Evolutionary conservation across 2,113 vertebrate genomes (phyloP).

Genomic region (Microcebus lehilahytsara): DNA sequence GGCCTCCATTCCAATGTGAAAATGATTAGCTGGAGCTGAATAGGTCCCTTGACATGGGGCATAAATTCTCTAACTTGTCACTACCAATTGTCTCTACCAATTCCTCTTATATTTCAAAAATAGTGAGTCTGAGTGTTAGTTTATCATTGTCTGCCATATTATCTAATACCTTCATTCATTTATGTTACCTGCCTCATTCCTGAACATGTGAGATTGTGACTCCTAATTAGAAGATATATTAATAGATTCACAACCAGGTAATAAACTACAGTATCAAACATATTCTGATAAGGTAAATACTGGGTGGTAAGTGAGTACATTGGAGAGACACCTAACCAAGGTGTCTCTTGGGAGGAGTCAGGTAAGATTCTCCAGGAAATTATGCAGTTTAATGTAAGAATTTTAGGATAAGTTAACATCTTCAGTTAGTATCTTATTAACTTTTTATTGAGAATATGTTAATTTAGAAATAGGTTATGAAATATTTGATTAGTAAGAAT

Average conservation of each 20-base stretch:
- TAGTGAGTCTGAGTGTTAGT: background rate
- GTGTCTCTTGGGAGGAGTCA: background rate
- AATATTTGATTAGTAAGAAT: background rate
- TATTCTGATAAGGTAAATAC: background rate
- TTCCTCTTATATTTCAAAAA: background rate
- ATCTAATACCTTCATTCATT: background rate
- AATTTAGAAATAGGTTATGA: background rate
- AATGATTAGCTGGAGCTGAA: background rate
- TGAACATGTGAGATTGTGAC: background rate
- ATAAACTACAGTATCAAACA: background rate
- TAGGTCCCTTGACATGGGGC: fast-evolving
- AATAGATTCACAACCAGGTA: background rate
- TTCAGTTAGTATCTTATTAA: background rate
- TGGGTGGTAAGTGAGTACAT: background rate
- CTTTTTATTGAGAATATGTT: background rate
- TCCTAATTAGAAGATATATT: background rate
- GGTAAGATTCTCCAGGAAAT: background rate
- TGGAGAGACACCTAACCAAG: background rate
- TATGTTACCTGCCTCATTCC: background rate
- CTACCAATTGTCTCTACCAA: too few species aligned
- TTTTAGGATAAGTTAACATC: background rate
- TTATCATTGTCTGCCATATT: background rate
- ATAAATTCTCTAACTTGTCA: background rate
- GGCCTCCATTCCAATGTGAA: background rate
- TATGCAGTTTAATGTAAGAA: background rate